Conservation (phyloP, 2,113 vertebrate species). For the Collichthys lucidus region DNA sequence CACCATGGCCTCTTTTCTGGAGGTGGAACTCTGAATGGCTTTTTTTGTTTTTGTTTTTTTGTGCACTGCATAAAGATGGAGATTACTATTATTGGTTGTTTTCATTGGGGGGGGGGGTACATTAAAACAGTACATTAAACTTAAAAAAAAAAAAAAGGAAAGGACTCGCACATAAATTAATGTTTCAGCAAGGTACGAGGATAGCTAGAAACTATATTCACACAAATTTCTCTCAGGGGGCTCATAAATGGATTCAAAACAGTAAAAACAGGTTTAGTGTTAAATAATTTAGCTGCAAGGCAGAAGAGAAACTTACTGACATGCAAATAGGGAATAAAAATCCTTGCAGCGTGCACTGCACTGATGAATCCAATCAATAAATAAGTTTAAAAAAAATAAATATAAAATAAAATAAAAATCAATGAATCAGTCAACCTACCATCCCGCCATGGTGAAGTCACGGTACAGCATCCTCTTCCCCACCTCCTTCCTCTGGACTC, state of each 20-base stretch:
- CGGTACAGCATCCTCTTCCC: constrained; percentile 98
- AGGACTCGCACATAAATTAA: constrained; percentile 4
- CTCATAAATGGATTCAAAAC: constrained; percentile 1
- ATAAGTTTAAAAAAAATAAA: neutral
- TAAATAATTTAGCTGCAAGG: constrained; percentile 16
- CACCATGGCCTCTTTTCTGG: neutral
- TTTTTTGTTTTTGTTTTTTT: neutral
- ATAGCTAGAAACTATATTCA: constrained; percentile 10
- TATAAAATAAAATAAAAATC: neutral
- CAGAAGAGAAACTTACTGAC: neutral
- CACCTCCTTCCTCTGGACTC: constrained; percentile 95
- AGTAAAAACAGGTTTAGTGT: neutral
- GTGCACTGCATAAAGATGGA: neutral
- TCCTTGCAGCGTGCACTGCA: neutral
- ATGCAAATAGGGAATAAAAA: neutral
- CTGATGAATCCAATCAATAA: constrained; percentile 5
- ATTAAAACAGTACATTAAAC: neutral
- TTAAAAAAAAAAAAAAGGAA: neutral
- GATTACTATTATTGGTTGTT: neutral
- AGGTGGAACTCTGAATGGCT: constrained; percentile 6
- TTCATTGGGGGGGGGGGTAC: neutral
- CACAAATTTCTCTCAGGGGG: neutral
- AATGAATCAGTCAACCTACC: constrained; percentile 84
- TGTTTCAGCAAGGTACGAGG: neutral
- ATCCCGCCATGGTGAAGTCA: constrained; percentile 98